phyloP scores from a whole-genome alignment of 2,797 vertebrate species.

The Hafferia zeledoni region DNA sequence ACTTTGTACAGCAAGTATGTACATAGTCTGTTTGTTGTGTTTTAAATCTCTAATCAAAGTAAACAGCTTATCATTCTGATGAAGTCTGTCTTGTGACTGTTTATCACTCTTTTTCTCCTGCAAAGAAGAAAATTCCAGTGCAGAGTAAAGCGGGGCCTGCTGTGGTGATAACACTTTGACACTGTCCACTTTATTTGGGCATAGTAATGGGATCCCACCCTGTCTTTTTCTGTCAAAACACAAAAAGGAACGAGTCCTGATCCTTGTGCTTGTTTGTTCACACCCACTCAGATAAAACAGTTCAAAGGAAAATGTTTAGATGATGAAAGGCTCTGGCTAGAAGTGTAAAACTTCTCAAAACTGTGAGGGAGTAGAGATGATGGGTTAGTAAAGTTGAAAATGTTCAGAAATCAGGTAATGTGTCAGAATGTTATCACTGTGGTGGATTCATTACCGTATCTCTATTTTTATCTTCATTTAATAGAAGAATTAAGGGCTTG shows the following conservation, averaged over 20 bases:
- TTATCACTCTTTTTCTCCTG: not conserved
- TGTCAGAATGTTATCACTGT: not conserved
- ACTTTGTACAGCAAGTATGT: not conserved
- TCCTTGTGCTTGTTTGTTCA: not conserved
- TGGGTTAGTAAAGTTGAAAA: not conserved
- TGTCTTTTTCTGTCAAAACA: not conserved
- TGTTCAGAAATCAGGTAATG: not conserved
- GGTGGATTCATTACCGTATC: not conserved
- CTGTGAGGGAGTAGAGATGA: not conserved
- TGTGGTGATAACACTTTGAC: not conserved
- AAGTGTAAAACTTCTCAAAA: not conserved
- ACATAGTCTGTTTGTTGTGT: not conserved
- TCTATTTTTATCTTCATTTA: not conserved
- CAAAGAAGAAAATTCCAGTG: not conserved
- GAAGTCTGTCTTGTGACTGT: not conserved
- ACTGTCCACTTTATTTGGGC: not conserved
- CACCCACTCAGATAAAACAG: not conserved
- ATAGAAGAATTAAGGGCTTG: not conserved
- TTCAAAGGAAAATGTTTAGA: not conserved
- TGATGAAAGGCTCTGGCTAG: not conserved
- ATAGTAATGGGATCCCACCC: not conserved
- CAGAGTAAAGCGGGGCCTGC: not conserved
- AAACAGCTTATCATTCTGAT: not conserved
- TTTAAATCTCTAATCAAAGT: not conserved
- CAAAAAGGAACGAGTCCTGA: not conserved